Conservation (phyloP, 2,113 vertebrate species). For the Aix galericulata region DNA sequence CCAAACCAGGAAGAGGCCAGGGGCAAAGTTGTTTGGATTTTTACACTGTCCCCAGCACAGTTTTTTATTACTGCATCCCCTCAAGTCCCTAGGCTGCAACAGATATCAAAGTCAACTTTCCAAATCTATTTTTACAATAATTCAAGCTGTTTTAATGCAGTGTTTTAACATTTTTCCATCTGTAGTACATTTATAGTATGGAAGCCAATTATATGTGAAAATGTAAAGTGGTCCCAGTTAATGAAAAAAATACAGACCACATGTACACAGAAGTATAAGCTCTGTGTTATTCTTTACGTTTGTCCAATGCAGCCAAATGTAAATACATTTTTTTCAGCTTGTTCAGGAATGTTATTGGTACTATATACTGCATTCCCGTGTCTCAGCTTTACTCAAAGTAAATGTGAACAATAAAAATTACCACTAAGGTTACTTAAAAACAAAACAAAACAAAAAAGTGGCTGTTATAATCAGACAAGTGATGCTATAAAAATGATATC, state of each 20-base stretch:
- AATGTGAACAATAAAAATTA: conserved; percentile 28
- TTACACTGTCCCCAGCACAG: neutral
- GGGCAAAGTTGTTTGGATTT: conserved; percentile 6
- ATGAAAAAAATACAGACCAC: neutral
- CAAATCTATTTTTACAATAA: conserved; percentile 43
- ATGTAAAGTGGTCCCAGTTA: neutral
- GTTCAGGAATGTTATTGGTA: neutral
- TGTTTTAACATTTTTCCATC: neutral
- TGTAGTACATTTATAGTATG: neutral
- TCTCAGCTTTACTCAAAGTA: conserved; percentile 13
- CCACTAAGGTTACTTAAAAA: neutral
- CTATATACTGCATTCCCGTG: neutral
- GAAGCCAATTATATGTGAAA: conserved; percentile 2
- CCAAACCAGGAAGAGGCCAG: neutral
- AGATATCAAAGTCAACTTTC: conserved; percentile 32
- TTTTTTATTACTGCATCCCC: conserved; percentile 15
- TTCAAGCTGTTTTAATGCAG: neutral
- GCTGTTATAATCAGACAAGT: conserved; percentile 26
- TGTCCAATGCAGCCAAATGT: neutral
- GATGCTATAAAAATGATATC: conserved; percentile 36
- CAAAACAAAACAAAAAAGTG: neutral
- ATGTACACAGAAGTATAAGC: neutral
- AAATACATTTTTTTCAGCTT: neutral
- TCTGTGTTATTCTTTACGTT: neutral
- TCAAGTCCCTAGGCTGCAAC: neutral